phyloP scores from a whole-genome alignment of 1,140 invertebrate genomes.

The Acromyrmex charruanus region DNA sequence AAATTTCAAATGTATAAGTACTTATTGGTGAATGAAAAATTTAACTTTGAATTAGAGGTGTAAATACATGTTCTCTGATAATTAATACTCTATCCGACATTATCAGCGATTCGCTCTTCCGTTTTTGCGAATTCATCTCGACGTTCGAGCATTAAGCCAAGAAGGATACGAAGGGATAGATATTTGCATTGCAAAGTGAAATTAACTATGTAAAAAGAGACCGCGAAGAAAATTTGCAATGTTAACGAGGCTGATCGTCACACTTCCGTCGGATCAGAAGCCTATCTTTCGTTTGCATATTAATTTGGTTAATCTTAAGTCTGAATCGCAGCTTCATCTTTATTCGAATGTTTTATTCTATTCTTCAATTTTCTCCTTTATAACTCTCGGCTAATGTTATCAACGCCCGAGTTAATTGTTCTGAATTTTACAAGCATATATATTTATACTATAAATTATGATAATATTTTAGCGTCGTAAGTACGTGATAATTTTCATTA shows the following conservation, averaged over 20 bases:
- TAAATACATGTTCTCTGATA: not conserved
- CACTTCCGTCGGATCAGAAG: slow-evolving; percentile 59
- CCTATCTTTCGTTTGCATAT: slow-evolving; percentile 66
- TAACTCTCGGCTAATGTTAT: not conserved
- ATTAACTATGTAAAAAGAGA: slow-evolving; percentile 73
- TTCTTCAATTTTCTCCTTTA: slow-evolving; percentile 8
- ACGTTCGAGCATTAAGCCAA: not conserved
- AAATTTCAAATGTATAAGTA: not conserved
- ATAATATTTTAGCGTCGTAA: not conserved
- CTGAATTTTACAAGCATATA: not conserved
- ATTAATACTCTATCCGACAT: slow-evolving; percentile 2
- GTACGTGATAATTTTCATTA: not conserved
- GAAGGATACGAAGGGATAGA: slow-evolving; percentile 39
- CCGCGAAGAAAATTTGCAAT: slow-evolving; percentile 73
- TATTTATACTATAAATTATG: not conserved
- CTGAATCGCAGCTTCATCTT: not conserved
- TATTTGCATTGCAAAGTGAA: slow-evolving; percentile 78
- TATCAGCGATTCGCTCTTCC: not conserved
- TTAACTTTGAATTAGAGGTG: slow-evolving; percentile 4
- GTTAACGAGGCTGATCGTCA: slow-evolving; percentile 76
- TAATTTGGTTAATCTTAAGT: slow-evolving; percentile 64
- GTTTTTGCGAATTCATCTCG: slow-evolving; percentile 36
- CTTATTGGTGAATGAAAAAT: not conserved
- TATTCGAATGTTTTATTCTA: not conserved
- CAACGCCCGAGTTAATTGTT: not conserved